These are phyloP conservation scores for Mythimna vitellina DNA, from an alignment of 2,888 invertebrate species.

Conservation along the genomic window DNA sequence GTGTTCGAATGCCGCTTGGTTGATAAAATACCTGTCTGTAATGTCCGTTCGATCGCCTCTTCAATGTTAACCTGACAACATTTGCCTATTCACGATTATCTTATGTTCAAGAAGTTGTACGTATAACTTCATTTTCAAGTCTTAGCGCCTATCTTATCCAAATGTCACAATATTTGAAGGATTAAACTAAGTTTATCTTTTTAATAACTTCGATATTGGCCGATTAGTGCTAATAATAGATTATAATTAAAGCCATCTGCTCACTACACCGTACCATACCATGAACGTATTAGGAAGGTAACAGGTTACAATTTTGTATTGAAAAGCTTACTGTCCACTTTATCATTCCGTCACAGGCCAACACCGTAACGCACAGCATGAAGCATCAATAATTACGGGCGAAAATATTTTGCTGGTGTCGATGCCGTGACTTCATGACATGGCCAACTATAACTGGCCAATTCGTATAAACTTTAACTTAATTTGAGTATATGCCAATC, in stretches of 20 bases:
- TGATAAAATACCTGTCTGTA: constrained; percentile 77
- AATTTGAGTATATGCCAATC: no score
- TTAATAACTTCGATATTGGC: constrained; percentile 51
- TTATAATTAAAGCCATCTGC: constrained; percentile 13
- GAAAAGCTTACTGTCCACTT: no score
- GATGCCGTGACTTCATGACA: no score
- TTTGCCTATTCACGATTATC: constrained; percentile 42
- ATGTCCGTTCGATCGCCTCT: constrained; percentile 62
- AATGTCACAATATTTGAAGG: constrained; percentile 40
- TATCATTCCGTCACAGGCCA: no score
- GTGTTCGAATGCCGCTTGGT: constrained; percentile 69
- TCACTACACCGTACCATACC: no score
- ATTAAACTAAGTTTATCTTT: constrained; percentile 49
- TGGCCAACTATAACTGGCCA: no score
- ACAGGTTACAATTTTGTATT: no score
- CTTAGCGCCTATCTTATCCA: constrained; percentile 41
- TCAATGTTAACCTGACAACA: constrained; percentile 50
- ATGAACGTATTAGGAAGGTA: no score
- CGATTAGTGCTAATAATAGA: constrained; percentile 39
- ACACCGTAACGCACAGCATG: no score
- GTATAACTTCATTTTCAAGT: neutral
- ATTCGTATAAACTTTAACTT: no score
- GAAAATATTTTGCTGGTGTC: no score
- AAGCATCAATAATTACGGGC: no score
- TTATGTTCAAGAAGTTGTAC: constrained; percentile 12